Base-by-base conservation (phyloP, 2,113 vertebrate species). In the Callipepla squamata region DNA sequence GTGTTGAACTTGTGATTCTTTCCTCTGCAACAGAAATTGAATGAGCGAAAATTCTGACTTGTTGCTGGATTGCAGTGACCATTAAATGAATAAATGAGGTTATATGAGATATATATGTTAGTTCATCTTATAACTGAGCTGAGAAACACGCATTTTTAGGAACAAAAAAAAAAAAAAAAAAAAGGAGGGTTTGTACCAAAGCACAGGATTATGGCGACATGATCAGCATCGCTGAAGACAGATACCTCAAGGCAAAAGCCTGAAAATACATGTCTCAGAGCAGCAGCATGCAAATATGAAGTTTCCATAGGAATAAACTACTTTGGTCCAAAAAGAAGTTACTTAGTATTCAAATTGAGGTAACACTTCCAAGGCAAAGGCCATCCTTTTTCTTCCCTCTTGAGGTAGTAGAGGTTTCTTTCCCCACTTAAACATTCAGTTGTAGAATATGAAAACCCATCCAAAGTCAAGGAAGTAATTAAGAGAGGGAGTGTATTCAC, bases 251-350 rank as follows among this genome's bases (percentile, higher is more conserved):
- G 79, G 77, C 74, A 94, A 87, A 91, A 91, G 70, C 66, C 62
- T 68, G 72, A 82, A 89, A 91, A 63, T n/a, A 79, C 34, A 85
- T 79, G 58, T 40, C 66, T 87, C 34, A 85, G 34, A 72, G 38
- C 19, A 76, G 58, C 22, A 12, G 67, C 1, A 3, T 67, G 78
- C 42, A 84, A 86, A 84, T 85, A 32, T 25, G 45, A 59, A n/a
- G 48, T 91, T 96, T 87, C 90, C 62, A 79, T 47, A 63, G 75
- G 38, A 78, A 84, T 67, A 62, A 86, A 88, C 5, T 89, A 38
- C 67, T 87, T 75, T 45, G 7, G 32, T 84, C 65, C 42, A 67
- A 74, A 95, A 70, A 70, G 22, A 84, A 87, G 32, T 36, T 70
- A 45, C 13, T 38, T 87, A 47, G n/a, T 57, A 93, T 89, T 89